Conservation (phyloP, 2,797 vertebrate genomes). For the Rhadinocentrus ornatus region DNA sequence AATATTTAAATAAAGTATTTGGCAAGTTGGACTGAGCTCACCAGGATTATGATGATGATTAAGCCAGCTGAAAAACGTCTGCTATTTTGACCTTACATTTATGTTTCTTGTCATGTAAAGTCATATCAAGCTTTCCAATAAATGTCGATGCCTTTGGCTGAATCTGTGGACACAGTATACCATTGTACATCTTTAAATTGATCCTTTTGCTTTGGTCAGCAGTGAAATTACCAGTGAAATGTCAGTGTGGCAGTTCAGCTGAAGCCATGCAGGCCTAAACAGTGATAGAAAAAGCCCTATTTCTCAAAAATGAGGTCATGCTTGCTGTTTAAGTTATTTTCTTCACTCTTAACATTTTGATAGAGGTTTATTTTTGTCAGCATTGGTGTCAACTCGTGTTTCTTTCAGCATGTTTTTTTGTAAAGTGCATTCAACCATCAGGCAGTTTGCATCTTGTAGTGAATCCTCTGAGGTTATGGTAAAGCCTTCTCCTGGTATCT, state of each 20-base stretch:
- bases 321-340: neutral
- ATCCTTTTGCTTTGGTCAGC: neutral
- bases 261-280: constrained; percentile 1
- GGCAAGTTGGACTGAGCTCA: neutral
- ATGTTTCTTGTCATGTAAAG: neutral
- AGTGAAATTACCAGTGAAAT: constrained; percentile 12
- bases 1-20: neutral
- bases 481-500: neutral
- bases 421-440: constrained; percentile 9
- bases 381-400: neutral
- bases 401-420: constrained; percentile 1
- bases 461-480: constrained; percentile 17
- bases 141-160: neutral
- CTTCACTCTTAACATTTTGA: neutral
- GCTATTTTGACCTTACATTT: neutral
- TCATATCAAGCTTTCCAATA: neutral
- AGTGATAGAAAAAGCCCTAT: neutral
- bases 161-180: neutral
- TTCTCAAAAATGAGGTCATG: constrained; percentile 1
- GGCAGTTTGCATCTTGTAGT: constrained; percentile 5
- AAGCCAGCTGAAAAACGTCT: neutral
- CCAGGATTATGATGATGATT: neutral
- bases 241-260: constrained; percentile 6
- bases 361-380: neutral
- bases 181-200: neutral